phyloP scores from a whole-genome alignment of 2,113 vertebrate species.

The Eubucco bourcierii region DNA sequence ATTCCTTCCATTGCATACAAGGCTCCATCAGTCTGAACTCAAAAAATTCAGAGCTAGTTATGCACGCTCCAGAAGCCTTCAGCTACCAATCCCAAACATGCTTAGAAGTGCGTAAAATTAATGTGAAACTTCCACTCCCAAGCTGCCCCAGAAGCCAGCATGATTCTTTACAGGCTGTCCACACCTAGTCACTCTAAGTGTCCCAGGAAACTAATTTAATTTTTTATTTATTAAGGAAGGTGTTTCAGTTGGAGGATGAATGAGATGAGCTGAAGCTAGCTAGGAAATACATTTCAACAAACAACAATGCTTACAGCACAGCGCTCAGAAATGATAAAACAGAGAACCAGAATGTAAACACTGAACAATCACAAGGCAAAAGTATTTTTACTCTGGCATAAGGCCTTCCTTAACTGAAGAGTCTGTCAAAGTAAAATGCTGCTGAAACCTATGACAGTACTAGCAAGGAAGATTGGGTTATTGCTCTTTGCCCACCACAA shows the following conservation, averaged over 20 bases:
- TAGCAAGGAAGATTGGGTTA: background rate
- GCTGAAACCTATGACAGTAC: background rate
- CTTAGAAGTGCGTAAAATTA: background rate
- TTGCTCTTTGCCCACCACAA: background rate
- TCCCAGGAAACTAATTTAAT: background rate
- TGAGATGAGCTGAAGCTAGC: background rate
- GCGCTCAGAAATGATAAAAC: background rate
- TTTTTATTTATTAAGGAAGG: background rate
- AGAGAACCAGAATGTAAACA: constrained; percentile 23
- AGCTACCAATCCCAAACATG: background rate
- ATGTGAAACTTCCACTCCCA: constrained; percentile 13
- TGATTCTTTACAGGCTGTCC: background rate
- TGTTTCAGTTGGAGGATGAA: background rate
- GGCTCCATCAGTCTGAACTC: background rate
- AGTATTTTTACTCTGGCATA: constrained; percentile 4
- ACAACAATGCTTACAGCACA: background rate
- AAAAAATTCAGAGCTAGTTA: background rate
- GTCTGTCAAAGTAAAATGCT: background rate
- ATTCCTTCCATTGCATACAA: constrained; percentile 11
- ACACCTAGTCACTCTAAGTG: background rate
- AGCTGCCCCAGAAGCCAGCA: background rate
- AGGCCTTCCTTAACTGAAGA: constrained; percentile 21
- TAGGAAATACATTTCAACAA: background rate
- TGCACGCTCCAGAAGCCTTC: background rate
- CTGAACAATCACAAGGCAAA: constrained; percentile 19